Evolutionary conservation across 1,140 invertebrate genomes (phyloP).

Genomic region (Drosophila obscura): DNA sequence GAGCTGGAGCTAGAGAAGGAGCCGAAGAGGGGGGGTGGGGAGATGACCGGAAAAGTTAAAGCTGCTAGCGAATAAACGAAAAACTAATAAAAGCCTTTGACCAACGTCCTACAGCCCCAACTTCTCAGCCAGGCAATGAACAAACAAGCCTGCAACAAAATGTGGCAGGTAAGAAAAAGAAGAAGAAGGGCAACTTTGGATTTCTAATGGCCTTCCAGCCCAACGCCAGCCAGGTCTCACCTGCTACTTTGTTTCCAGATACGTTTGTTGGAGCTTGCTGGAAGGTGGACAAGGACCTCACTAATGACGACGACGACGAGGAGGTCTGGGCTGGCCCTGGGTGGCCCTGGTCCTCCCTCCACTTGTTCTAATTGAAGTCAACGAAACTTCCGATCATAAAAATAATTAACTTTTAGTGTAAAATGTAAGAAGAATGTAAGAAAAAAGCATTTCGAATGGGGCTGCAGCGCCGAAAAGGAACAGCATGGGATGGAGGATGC

Average conservation of each 20-base stretch:
- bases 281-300: background rate
- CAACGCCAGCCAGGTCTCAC: constrained; percentile 13
- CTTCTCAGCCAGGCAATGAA: background rate
- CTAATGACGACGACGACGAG: constrained; percentile 31
- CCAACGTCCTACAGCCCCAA: constrained; percentile 36
- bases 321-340: background rate
- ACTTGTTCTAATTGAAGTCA: constrained; percentile 69
- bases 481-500: too few species aligned
- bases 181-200: constrained; percentile 31
- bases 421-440: constrained; percentile 20
- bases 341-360: constrained; percentile 5
- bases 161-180: constrained; percentile 7
- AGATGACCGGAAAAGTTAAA: constrained; percentile 72
- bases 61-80: constrained; percentile 78
- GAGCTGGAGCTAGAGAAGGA: background rate
- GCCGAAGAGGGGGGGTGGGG: constrained; percentile 6
- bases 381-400: constrained; percentile 71
- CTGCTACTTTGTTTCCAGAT: constrained; percentile 14
- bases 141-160: constrained; percentile 25
- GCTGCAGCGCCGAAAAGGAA: background rate
- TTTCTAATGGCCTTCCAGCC: constrained; percentile 23
- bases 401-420: constrained; percentile 65
- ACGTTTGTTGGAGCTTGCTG: background rate
- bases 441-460: constrained; percentile 4
- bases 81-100: constrained; percentile 81